These are phyloP conservation scores for Tetragonula carbonaria DNA, from an alignment of 2,888 invertebrate genomes.

Conservation along the genomic window DNA sequence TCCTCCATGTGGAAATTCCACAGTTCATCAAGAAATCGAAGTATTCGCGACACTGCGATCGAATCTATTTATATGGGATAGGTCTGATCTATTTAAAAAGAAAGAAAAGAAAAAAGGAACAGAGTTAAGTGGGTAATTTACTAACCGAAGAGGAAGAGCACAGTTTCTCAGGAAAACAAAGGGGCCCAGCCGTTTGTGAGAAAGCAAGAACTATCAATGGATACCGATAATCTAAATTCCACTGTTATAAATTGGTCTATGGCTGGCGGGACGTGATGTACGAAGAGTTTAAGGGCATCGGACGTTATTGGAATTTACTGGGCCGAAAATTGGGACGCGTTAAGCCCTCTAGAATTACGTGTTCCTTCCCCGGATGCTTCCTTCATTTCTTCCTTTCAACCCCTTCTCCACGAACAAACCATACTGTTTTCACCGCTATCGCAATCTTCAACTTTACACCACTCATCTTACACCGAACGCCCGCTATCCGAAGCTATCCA, in stretches of 20 bases:
- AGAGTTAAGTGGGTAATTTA: background rate
- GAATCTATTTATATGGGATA: too few species aligned
- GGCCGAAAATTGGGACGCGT: conserved; percentile 79
- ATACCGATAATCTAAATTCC: conserved; percentile 78
- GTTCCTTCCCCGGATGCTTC: conserved; percentile 57
- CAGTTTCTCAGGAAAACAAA: background rate
- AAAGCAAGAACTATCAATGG: conserved; percentile 57
- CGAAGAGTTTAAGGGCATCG: conserved; percentile 78
- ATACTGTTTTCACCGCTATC: conserved; percentile 42
- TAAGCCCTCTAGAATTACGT: conserved; percentile 72
- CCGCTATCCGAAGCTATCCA: conserved; percentile 44
- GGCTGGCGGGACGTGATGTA: conserved; percentile 75
- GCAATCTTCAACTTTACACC: conserved; percentile 40
- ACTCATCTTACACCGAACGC: conserved; percentile 39
- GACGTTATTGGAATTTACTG: conserved; percentile 82
- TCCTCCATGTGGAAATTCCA: too few species aligned
- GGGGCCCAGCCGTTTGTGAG: conserved; percentile 23
- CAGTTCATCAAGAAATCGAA: too few species aligned
- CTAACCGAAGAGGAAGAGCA: background rate
- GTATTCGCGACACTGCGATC: too few species aligned
- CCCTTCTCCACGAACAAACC: conserved; percentile 46
- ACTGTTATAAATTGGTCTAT: conserved; percentile 77
- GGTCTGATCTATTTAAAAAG: too few species aligned
- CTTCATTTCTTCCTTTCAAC: conserved; percentile 52
- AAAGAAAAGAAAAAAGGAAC: too few species aligned